These are phyloP conservation scores for Idaea straminata DNA, from an alignment of 2,888 invertebrate genomes.

Conservation along the genomic window DNA sequence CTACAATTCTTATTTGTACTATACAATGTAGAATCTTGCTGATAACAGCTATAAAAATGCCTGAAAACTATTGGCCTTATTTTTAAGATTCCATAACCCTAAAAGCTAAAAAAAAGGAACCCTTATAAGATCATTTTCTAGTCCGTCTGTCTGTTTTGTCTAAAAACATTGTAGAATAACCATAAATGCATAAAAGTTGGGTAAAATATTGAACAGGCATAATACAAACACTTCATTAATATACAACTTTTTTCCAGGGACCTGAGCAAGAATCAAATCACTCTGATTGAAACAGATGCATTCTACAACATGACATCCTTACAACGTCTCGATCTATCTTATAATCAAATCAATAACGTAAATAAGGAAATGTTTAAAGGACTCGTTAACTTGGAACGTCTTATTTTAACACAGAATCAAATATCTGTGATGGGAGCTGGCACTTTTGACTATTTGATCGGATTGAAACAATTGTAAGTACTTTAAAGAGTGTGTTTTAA, in stretches of 20 bases:
- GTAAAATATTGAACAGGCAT: background rate
- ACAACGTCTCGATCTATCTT: conserved; percentile 84
- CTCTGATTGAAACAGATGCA: conserved; percentile 85
- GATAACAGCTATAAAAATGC: no score
- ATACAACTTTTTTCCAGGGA: conserved; percentile 76
- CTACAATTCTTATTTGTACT: no score
- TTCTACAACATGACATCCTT: conserved; percentile 87
- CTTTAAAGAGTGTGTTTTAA: background rate
- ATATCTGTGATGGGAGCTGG: conserved; percentile 85
- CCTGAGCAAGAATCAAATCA: conserved; percentile 89
- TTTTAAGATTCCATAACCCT: no score
- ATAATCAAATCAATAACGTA: conserved; percentile 85
- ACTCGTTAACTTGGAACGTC: conserved; percentile 82
- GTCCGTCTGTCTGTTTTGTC: background rate
- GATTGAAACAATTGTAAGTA: conserved; percentile 87
- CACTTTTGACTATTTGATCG: conserved; percentile 84
- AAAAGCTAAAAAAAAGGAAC: no score
- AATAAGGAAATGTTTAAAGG: conserved; percentile 85
- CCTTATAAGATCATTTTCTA: no score
- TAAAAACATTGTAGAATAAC: background rate
- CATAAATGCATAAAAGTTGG: background rate
- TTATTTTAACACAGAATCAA: conserved; percentile 86
- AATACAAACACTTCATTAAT: conserved; percentile 18
- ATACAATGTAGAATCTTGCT: no score
- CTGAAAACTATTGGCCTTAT: no score